Evolutionary conservation across 2,888 invertebrate genomes (phyloP).

Genomic region (Noctua janthina): DNA sequence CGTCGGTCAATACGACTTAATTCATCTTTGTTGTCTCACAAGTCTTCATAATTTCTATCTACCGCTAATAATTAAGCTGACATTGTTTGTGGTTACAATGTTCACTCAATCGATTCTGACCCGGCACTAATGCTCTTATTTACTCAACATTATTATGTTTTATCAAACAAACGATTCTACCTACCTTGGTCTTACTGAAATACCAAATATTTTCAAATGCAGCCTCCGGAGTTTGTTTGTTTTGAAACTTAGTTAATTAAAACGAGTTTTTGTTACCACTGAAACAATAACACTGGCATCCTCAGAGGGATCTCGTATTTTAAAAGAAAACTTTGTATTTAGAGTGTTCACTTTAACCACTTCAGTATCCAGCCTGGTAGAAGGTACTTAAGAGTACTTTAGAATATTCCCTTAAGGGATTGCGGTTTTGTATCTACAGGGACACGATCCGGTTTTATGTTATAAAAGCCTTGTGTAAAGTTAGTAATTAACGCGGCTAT

Average conservation of each 20-base stretch:
- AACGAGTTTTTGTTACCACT: conserved; percentile 76
- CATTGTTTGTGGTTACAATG: conserved; percentile 23
- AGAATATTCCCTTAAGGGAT: conserved; percentile 70
- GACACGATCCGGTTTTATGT: conserved; percentile 41
- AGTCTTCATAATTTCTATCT: conserved; percentile 31
- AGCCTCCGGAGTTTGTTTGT: conserved; percentile 70
- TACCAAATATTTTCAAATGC: conserved; percentile 67
- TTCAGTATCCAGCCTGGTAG: conserved; percentile 43
- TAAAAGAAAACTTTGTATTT: conserved; percentile 63
- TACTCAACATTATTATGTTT: conserved; percentile 19
- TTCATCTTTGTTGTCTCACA: conserved; percentile 22
- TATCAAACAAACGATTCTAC: too few species aligned
- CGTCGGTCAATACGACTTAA: conserved; percentile 28
- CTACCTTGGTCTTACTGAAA: conserved; percentile 61
- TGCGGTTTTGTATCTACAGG: conserved; percentile 66
- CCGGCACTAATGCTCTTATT: conserved; percentile 20
- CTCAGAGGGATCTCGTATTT: conserved; percentile 64
- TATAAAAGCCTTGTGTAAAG: conserved; percentile 32
- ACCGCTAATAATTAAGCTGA: conserved; percentile 9
- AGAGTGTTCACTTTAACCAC: conserved; percentile 59
- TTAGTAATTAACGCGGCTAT: conserved; percentile 31
- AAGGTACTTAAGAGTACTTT: conserved; percentile 64
- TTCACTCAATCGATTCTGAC: background rate
- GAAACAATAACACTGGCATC: conserved; percentile 71
- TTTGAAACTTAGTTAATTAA: conserved; percentile 82